These are phyloP conservation scores for Pelusios castaneus DNA, from an alignment of 2,113 vertebrate genomes.

Conservation along the genomic window DNA sequence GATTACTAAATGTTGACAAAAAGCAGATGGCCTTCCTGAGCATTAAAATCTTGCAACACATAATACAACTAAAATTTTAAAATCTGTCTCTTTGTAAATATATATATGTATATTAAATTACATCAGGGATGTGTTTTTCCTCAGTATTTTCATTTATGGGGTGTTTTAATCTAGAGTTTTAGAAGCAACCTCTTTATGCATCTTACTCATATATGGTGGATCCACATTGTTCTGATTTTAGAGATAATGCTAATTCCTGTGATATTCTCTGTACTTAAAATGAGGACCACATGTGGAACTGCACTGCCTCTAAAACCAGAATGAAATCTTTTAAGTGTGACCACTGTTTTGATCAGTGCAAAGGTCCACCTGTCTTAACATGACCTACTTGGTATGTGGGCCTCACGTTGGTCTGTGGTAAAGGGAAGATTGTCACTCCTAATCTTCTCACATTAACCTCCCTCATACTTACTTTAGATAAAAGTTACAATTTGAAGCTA, in stretches of 20 bases:
- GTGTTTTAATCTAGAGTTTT: background rate
- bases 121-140: background rate
- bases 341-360: background rate
- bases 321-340: background rate
- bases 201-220: background rate
- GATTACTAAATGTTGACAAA: background rate
- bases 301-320: background rate
- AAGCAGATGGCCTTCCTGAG: background rate
- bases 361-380: background rate
- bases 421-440: background rate
- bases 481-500: background rate
- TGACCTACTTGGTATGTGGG: background rate
- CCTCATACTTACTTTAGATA: background rate
- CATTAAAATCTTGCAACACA: background rate
- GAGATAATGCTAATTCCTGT: background rate
- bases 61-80: background rate
- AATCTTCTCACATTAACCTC: background rate
- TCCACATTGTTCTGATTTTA: background rate
- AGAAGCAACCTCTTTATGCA: background rate
- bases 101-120: no score
- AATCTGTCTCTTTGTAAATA: background rate
- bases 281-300: background rate
- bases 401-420: background rate
- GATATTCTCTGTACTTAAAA: background rate
- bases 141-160: background rate